Base-by-base conservation (phyloP, 2,888 invertebrate species). In the Ypsolopha scabrella region DNA sequence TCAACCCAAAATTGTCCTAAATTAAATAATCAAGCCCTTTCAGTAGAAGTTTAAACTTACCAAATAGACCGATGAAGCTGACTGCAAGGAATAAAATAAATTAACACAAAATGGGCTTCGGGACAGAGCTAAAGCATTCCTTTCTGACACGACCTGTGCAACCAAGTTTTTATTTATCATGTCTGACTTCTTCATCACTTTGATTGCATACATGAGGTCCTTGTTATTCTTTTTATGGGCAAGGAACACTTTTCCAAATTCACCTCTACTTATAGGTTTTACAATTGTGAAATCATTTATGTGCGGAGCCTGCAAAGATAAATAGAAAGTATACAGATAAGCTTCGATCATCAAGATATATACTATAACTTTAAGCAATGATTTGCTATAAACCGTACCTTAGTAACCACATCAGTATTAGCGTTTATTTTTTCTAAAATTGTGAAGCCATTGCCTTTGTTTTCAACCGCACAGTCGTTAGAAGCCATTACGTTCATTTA, bases 81-180 rank as follows among this genome's bases (percentile, higher is more conserved):
- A 94, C 76, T 98, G 98, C 54, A 98, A 79, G 0, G 97, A 98
- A 78, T 98, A 98, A 80, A 92, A 98, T 8, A 98, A 88, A 68
- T 94, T 94, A 4, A 98, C 98, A 78, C 98, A 96, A 82, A 96
- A 98, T 6, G 96, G 96, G 70, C 97, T 97, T 61, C 92, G 91
- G 0, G 95, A 93, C 11, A 96, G 74, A 0, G 97, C 98, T 61
- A 97, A 80, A 0, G 97, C 97, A 83, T 98, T 96, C 62, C 98
- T 89, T 73, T 98, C 98, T 7, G 94, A 94, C 10, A 95, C 92
- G 50, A 98, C 97, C 88, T 95, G 95, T 0, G 92, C 89, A 1
- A 93, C 94, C 94, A 98, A 95, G 67, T 98, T 98, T 79, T 98
- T 98, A 70, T 97, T 92, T 50, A 98, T 91, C 94, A 98, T 95